These are phyloP conservation scores for Rhingia campestris DNA, from an alignment of 2,888 invertebrate species.

Conservation along the genomic window DNA sequence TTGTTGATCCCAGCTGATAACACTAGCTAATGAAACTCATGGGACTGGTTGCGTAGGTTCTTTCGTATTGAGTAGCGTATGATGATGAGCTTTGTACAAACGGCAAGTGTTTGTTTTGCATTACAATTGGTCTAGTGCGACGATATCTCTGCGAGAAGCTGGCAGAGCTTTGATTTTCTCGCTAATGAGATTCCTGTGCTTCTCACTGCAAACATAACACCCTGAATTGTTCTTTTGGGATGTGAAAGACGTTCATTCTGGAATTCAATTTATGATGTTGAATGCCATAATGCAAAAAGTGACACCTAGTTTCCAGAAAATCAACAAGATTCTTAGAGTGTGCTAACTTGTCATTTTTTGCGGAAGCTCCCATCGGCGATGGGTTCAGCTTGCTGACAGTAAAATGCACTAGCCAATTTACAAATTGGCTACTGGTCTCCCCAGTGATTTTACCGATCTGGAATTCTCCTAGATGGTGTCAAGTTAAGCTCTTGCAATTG, in stretches of 20 bases:
- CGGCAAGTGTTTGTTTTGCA: conserved; percentile 1
- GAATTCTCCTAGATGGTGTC: conserved; percentile 9
- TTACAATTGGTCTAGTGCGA: background rate
- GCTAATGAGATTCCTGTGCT: too few relatives aligned
- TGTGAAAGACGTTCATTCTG: background rate
- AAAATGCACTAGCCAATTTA: conserved; percentile 35
- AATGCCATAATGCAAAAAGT: too few relatives aligned
- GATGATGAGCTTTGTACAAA: background rate
- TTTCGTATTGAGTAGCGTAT: background rate
- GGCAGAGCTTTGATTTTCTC: background rate
- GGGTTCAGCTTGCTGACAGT: conserved; percentile 7
- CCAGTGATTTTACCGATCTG: background rate
- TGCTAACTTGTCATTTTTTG: background rate
- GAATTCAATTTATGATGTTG: too few relatives aligned
- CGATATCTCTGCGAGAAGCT: background rate
- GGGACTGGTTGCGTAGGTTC: background rate
- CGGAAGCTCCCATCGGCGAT: conserved; percentile 32
- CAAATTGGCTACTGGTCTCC: conserved; percentile 29
- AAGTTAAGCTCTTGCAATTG: background rate
- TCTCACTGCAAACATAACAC: too few relatives aligned
- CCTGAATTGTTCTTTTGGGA: background rate
- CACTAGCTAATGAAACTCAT: too few relatives aligned
- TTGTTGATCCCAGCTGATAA: conserved; percentile 1
- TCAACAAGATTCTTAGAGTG: background rate
- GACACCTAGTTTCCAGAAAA: too few relatives aligned